A percentile compares a stretch with the other conserved stretches of the same genome.
These are phyloP conservation scores for Chaetodon trifasciatus DNA, from an alignment of 2,797 vertebrate genomes.

Conservation along the genomic window DNA sequence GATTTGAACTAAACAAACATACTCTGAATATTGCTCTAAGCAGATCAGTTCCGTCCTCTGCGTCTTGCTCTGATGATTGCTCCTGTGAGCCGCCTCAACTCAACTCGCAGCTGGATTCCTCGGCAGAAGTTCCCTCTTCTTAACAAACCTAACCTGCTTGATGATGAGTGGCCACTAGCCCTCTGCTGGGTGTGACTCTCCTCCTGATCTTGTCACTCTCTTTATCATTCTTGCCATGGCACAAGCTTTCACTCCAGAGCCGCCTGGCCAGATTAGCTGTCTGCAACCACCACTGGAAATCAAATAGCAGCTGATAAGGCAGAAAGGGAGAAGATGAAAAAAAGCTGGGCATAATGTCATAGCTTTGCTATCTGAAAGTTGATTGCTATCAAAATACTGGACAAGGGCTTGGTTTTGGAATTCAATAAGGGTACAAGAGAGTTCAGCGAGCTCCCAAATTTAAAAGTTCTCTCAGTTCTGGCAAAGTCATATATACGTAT, in stretches of 20 bases:
- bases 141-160: constrained; percentile 26
- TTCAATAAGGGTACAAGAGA: constrained; percentile 42
- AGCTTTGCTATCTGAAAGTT: constrained; percentile 34
- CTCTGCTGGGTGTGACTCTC: constrained; percentile 5
- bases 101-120: constrained; percentile 5
- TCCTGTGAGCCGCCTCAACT: not conserved
- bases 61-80: not conserved
- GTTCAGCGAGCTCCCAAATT: constrained; percentile 47
- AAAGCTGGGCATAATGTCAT: constrained; percentile 44
- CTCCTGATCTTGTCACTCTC: constrained; percentile 24
- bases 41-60: not conserved
- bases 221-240: constrained; percentile 49
- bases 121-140: not conserved
- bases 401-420: constrained; percentile 52
- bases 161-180: constrained; percentile 24
- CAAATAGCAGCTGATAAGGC: constrained; percentile 54
- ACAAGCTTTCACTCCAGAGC: constrained; percentile 16
- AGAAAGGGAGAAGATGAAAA: not conserved
- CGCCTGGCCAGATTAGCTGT: constrained; percentile 44
- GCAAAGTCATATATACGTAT: constrained; percentile 66
- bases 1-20: not conserved
- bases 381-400: constrained; percentile 60
- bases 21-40: not conserved
- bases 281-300: constrained; percentile 51
- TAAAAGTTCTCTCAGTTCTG: constrained; percentile 48